These are phyloP conservation scores for Pseudopodoces humilis DNA, from an alignment of 2,113 vertebrate genomes.

Conservation along the genomic window DNA sequence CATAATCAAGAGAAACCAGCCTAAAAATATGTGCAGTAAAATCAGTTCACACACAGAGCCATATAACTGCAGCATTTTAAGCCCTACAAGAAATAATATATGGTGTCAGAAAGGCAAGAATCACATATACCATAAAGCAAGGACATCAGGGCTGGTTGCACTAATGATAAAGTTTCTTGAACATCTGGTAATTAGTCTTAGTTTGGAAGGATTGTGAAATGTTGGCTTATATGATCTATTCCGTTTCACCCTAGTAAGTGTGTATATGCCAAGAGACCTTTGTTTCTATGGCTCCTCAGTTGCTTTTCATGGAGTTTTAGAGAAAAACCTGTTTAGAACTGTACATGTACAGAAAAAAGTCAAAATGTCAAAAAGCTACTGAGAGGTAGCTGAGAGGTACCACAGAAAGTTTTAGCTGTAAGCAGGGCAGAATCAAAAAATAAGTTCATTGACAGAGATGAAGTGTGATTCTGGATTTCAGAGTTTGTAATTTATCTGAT, in stretches of 20 bases:
- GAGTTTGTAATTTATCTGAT: neutral
- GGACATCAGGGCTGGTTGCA: neutral
- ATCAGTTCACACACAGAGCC: neutral
- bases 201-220: neutral
- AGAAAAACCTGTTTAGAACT: neutral
- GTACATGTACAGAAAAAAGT: neutral
- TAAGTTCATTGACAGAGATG: neutral
- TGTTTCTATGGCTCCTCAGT: neutral
- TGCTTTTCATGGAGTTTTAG: neutral
- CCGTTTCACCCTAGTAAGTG: neutral
- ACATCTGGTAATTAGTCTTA: constrained; percentile 31
- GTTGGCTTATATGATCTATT: neutral
- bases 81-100: neutral
- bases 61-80: neutral
- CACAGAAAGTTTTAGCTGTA: neutral
- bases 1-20: neutral
- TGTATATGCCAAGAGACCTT: neutral
- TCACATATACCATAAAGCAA: neutral
- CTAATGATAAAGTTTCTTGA: constrained; percentile 29
- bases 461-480: neutral
- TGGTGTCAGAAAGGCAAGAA: neutral
- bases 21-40: neutral
- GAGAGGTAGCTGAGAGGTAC: neutral
- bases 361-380: neutral
- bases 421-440: neutral